These are phyloP conservation scores for Chinchilla lanigera DNA, from an alignment of 2,113 vertebrate genomes.

Conservation along the genomic window DNA sequence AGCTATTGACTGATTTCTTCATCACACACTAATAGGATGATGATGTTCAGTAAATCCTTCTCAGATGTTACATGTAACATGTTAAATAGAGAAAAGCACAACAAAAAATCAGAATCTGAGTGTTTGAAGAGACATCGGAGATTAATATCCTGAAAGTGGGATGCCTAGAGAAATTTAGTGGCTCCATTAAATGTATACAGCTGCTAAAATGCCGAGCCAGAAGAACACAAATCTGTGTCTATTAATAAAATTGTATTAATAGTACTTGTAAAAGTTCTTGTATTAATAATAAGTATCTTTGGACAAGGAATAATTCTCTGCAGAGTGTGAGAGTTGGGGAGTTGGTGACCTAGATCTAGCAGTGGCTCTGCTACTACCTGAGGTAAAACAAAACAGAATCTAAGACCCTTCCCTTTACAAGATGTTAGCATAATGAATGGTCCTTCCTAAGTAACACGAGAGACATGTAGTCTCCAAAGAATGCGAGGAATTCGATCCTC, in stretches of 20 bases:
- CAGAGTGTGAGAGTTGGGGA: neutral
- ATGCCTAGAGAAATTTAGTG: constrained; percentile 11
- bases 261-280: neutral
- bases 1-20: neutral
- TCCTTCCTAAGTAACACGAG: neutral
- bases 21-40: neutral
- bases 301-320: neutral
- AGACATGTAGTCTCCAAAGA: neutral
- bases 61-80: neutral
- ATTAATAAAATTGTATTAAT: constrained; percentile 38
- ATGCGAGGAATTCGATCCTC: neutral
- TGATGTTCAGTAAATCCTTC: neutral
- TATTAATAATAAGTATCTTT: neutral
- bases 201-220: neutral
- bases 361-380: neutral
- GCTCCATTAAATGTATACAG: constrained; percentile 36
- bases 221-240: neutral
- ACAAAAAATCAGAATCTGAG: constrained; percentile 1
- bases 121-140: neutral
- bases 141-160: constrained; percentile 47
- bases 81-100: neutral
- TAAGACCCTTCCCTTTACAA: neutral
- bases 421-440: neutral
- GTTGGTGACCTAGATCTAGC: neutral
- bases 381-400: neutral